phyloP scores from a whole-genome alignment of 2,888 invertebrate genomes.

The Nomada goodeniana region DNA sequence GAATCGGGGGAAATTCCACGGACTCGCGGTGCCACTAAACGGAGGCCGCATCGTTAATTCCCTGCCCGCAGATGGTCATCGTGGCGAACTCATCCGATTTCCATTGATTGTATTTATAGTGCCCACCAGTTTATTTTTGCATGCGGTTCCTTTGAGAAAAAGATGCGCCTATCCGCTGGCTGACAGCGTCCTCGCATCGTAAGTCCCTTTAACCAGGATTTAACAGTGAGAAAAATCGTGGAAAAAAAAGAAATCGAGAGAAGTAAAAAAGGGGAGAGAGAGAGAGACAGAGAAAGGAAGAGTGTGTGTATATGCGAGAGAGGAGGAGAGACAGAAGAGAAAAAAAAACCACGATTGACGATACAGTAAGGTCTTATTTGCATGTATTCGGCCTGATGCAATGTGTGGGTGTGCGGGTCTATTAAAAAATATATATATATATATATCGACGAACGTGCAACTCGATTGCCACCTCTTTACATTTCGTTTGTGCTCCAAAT shows the following conservation, averaged over 20 bases:
- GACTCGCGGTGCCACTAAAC: conserved; percentile 33
- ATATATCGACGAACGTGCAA: conserved; percentile 9
- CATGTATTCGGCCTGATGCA: conserved; percentile 49
- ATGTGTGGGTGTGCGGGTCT: conserved; percentile 54
- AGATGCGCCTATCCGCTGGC: conserved; percentile 68
- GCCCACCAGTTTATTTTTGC: conserved; percentile 73
- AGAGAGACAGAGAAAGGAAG: background rate
- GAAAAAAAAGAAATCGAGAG: conserved; percentile 19
- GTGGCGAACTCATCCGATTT: conserved; percentile 77
- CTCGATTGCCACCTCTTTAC: conserved; percentile 44
- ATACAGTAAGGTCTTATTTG: conserved; percentile 56
- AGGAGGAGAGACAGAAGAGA: background rate
- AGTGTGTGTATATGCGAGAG: background rate
- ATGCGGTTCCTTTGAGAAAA: conserved; percentile 57
- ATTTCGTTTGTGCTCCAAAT: conserved; percentile 58
- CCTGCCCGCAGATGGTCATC: conserved; percentile 77
- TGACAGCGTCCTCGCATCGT: conserved; percentile 64
- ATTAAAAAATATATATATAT: conserved; percentile 40
- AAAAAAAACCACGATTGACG: conserved; percentile 31
- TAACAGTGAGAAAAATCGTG: conserved; percentile 7
- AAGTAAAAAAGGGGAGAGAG: background rate
- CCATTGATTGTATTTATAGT: conserved; percentile 82
- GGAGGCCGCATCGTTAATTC: conserved; percentile 57
- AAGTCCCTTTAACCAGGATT: conserved; percentile 50
- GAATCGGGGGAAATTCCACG: conserved; percentile 13